phyloP scores from a whole-genome alignment of 1,140 invertebrate genomes.

The Drosophila biarmipes region DNA sequence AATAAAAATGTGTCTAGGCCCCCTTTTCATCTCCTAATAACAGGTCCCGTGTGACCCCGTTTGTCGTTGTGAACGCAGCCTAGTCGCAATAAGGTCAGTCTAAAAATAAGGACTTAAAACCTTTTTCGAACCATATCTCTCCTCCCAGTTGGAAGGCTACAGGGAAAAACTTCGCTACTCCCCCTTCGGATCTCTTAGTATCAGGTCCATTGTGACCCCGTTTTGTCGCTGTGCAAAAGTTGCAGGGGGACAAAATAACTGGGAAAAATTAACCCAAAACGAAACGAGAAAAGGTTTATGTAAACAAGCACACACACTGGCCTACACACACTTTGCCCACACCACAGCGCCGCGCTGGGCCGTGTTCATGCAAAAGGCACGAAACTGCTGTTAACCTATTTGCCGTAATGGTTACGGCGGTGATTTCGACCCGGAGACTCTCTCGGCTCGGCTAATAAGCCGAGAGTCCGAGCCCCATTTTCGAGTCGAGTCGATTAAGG shows the following conservation, averaged over 20 bases:
- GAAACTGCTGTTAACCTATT: slow-evolving; percentile 79
- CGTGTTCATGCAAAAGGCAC: slow-evolving; percentile 70
- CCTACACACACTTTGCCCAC: slow-evolving; percentile 5
- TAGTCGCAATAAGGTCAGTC: background rate
- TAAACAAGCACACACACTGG: slow-evolving; percentile 52
- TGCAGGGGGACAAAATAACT: slow-evolving; percentile 28
- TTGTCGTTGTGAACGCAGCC: background rate
- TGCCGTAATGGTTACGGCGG: slow-evolving; percentile 67
- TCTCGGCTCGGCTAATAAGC: slow-evolving; percentile 59
- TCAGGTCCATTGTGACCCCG: background rate
- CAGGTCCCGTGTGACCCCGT: no score
- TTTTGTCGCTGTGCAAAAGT: slow-evolving; percentile 18
- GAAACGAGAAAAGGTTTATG: slow-evolving; percentile 72
- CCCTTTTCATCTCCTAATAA: no score
- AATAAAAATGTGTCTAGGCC: no score
- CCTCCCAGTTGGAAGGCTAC: no score
- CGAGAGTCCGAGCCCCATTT: slow-evolving; percentile 32
- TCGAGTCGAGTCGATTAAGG: slow-evolving; percentile 32
- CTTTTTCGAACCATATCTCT: no score
- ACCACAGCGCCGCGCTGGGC: slow-evolving; percentile 23
- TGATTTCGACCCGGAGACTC: slow-evolving; percentile 52
- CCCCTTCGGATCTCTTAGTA: background rate
- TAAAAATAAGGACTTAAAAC: background rate
- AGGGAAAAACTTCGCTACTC: no score
- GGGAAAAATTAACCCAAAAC: slow-evolving; percentile 36